Base-by-base conservation (phyloP, 92 coral and sea anemone species). In the Porites divaricata region DNA sequence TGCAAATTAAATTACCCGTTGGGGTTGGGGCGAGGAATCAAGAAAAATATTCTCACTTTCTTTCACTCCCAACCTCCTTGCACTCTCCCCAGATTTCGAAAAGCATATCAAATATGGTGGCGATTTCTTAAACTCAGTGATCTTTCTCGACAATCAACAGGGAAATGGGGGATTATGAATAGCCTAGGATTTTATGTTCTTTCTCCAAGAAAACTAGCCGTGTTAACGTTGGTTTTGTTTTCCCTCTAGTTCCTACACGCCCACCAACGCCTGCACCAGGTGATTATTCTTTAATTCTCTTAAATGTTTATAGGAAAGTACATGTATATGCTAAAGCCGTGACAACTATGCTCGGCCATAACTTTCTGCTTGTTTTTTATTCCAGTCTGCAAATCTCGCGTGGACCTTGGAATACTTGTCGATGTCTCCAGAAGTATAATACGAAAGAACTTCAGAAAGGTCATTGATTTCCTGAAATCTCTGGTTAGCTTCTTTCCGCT, bases 381-480 rank as follows among this genome's bases (percentile, higher is more conserved):
- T 68, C 67, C 22, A 93, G 97, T 88, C 22, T 91, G 93, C 91
- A 91, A 83, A 71, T 89, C 87, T 68, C 93, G 91, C 57, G 85
- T 93, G 67, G 94, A 91, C 56, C 92, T 93, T 53, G 97, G 87
- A 15, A 81, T 90, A 54, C 92, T 93, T 61, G 79, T 93, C 74
- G 96, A 93, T 64, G 91, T 88, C 9, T 93, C 96, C 15, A 70
- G 87, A 51, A 82, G 94, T 79, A 83, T 93, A 9, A 94, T 94
- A n/a, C 75, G 78, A 20, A 83, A 86, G 54, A 93, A 93, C 85
- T 84, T 93, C 69, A 85, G 64, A 19, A 88, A 89, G 59, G 83
- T 92, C 21, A 69, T 86, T 28, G 80, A 86, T 26, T 89, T 93
- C 72, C 86, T 91, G 19, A 88, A 83, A 83, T 77, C 90, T 57